Base-by-base conservation (phyloP, 2,797 vertebrate species). In the Allobates femoralis region DNA sequence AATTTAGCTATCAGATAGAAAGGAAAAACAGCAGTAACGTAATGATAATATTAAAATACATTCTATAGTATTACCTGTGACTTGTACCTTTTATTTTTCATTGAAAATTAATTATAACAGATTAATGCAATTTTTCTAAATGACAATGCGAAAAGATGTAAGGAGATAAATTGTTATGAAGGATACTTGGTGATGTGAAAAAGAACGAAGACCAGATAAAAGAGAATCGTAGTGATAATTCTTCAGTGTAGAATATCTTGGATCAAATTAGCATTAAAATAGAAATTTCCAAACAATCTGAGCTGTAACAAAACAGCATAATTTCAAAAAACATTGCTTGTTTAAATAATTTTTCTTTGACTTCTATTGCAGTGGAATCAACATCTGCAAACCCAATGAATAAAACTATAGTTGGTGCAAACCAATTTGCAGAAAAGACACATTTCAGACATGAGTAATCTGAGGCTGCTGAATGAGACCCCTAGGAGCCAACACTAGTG, bases 1-100 rank as follows among this genome's bases (percentile, higher is more conserved):
- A 92, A 83, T 90, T 83, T 92, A 92, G 92, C 91, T 91, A 89
- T 93, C 85, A 91, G 89, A 86, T 79, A 87, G 11, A 37, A 56
- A 86, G 37, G 14, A 80, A 81, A 26, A 60, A 62, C 58, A 28
- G 60, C 78, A 80, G 41, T n/a, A 28, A 74, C 41, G 19, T 71
- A 56, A 55, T 37, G 51, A 56, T 37, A 34, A 66, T 71, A 69
- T 69, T 26, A 71, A 69, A 82, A 34, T 50, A 34, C 32, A 55
- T 83, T 34, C n/a, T 83, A 21, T 83, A 41, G 23, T 30, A 37
- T 16, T 53, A 8, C 50, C 30, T 37, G 53, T 71, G 73, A 71
- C 51, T 58, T 81, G 66, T 56, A 16, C 8, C 6, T 55, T 37
- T 79, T 41, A 71, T 37, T 82, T n/a, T 73, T 28, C 37, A 73